A percentile compares a stretch with the other conserved stretches of the same genome.
phyloP scores from a whole-genome alignment of 2,888 invertebrate species.

The Acanthosepion lycidas region DNA sequence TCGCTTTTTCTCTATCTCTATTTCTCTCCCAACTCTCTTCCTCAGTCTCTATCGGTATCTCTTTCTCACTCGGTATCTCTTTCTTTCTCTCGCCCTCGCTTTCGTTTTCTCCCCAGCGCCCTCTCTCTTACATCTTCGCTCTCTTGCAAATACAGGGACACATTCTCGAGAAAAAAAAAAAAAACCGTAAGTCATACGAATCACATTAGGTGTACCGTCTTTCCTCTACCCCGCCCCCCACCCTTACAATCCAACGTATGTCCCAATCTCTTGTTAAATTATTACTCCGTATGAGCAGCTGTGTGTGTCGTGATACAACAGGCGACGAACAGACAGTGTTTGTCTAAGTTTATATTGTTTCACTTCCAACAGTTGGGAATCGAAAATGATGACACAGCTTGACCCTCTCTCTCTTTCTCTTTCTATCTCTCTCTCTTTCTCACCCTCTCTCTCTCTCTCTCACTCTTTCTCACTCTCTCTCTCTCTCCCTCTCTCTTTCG shows the following conservation, averaged over 20 bases:
- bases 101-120: too few species aligned
- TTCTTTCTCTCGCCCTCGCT: too few species aligned
- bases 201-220: background rate
- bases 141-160: too few species aligned
- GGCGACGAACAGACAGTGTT: background rate
- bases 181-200: too few species aligned
- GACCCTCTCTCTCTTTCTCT: background rate
- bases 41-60: too few species aligned
- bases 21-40: too few species aligned
- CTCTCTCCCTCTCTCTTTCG: background rate
- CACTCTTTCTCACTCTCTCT: background rate
- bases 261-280: background rate
- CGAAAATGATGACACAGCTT: slow-evolving; percentile 4
- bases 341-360: background rate
- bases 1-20: too few species aligned
- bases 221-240: background rate
- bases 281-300: background rate
- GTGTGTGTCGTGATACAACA: background rate
- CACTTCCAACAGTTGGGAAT: background rate
- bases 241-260: background rate
- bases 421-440: background rate
- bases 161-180: too few species aligned
- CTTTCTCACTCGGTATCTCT: too few species aligned
- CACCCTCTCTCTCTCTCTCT: background rate
- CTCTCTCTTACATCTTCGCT: too few species aligned